These are phyloP conservation scores for Xanthorhoe designata DNA, from an alignment of 2,888 invertebrate species.

Conservation along the genomic window DNA sequence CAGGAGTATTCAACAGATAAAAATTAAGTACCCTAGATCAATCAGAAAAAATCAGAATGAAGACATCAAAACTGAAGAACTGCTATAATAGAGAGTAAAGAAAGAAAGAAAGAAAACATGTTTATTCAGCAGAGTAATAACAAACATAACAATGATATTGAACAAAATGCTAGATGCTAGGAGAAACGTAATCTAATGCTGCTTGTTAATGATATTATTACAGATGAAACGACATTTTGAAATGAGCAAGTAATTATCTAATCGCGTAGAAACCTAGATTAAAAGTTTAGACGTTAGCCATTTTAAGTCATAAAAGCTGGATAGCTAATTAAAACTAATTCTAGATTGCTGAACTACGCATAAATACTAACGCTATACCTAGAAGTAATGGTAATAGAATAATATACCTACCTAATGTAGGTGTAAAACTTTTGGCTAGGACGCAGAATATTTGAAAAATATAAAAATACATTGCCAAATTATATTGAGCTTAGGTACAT, in stretches of 20 bases:
- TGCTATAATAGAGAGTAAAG: background rate
- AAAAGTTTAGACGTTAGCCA: background rate
- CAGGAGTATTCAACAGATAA: too few species aligned
- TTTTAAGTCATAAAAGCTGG: background rate
- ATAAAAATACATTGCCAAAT: background rate
- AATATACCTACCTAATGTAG: too few species aligned
- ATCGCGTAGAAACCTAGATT: background rate
- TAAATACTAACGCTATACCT: background rate
- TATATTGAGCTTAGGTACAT: background rate
- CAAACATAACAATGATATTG: background rate
- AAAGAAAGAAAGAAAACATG: background rate
- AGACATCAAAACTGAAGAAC: too few species aligned
- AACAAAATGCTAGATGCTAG: background rate
- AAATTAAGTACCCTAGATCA: too few species aligned
- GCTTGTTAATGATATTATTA: background rate
- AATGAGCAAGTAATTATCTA: background rate
- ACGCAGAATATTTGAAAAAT: too few species aligned
- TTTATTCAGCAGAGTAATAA: too few species aligned
- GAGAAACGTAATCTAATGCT: background rate
- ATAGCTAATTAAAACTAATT: background rate
- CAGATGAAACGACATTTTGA: background rate
- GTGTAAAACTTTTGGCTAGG: too few species aligned
- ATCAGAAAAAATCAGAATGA: too few species aligned
- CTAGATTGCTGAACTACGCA: background rate
- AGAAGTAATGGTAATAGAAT: background rate